phyloP scores from a whole-genome alignment of 1,140 invertebrate species.

The Pseudomyrmex sp. region DNA sequence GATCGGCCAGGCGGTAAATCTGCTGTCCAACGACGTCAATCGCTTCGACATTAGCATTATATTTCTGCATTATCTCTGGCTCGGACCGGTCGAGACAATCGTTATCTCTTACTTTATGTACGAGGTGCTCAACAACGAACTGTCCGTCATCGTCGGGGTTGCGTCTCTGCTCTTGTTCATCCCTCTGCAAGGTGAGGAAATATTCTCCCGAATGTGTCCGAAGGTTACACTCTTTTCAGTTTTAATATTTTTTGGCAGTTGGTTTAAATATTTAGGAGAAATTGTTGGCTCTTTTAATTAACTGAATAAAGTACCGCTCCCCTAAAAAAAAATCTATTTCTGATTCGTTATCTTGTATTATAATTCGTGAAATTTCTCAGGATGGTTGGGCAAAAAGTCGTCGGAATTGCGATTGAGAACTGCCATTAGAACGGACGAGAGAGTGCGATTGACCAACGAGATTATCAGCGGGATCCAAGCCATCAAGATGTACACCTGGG shows the following conservation, averaged over 20 bases:
- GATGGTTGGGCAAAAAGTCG: conserved; percentile 90
- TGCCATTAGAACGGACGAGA: conserved; percentile 91
- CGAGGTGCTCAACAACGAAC: conserved; percentile 87
- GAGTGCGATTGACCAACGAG: conserved; percentile 94
- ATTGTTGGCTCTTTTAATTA: too few relatives aligned
- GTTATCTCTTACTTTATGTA: conserved; percentile 92
- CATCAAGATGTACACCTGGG: conserved; percentile 97
- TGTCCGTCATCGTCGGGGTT: conserved; percentile 91
- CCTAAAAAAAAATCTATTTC: too few relatives aligned
- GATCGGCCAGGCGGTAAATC: conserved; percentile 94
- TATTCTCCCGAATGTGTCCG: too few relatives aligned
- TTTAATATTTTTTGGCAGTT: too few relatives aligned
- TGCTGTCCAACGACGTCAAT: conserved; percentile 94
- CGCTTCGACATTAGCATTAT: conserved; percentile 89
- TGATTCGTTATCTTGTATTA: neutral
- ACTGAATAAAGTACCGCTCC: too few relatives aligned
- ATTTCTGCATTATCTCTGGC: conserved; percentile 89
- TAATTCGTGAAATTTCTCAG: conserved; percentile 78
- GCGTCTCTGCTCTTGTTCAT: conserved; percentile 92
- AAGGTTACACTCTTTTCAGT: too few relatives aligned
- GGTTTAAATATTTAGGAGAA: too few relatives aligned
- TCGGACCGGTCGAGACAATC: conserved; percentile 91
- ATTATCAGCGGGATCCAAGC: conserved; percentile 92
- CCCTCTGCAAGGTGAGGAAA: conserved; percentile 90
- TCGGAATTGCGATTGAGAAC: conserved; percentile 85